A percentile compares a stretch with the other conserved stretches of the same genome.
Evolutionary conservation across 2,888 invertebrate species (phyloP).

Genomic region (Agrochola lychnidis): DNA sequence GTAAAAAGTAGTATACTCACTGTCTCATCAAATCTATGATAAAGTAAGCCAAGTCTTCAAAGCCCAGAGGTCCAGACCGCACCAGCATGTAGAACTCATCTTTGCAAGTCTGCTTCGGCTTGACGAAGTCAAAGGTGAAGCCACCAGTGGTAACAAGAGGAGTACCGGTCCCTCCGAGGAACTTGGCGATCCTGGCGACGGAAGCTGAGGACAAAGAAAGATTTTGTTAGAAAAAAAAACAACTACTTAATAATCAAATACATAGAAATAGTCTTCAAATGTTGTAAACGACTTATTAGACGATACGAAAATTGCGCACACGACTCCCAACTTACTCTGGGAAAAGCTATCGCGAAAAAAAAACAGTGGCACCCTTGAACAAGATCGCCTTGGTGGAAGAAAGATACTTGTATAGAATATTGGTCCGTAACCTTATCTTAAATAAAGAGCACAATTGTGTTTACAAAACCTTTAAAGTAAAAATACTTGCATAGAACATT

Average conservation of each 20-base stretch:
- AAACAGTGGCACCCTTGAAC: too few species aligned
- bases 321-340: neutral
- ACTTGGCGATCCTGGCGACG: constrained; percentile 95
- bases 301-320: neutral
- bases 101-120: constrained; percentile 92
- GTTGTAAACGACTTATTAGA: neutral
- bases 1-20: constrained; percentile 86
- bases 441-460: too few species aligned
- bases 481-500: too few species aligned
- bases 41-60: constrained; percentile 93
- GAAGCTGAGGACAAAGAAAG: constrained; percentile 91
- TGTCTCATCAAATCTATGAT: constrained; percentile 93
- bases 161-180: constrained; percentile 93
- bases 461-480: too few species aligned
- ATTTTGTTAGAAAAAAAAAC: neutral
- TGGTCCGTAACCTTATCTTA: too few species aligned
- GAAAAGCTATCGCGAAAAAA: neutral
- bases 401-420: too few species aligned
- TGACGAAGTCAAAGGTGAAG: constrained; percentile 94
- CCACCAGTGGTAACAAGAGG: constrained; percentile 96
- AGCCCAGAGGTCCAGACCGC: constrained; percentile 93
- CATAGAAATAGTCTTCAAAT: neutral
- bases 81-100: constrained; percentile 95
- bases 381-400: too few species aligned
- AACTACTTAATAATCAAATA: neutral